Evolutionary conservation across 2,888 invertebrate species (phyloP).

Genomic region (Cephus nigrinus): DNA sequence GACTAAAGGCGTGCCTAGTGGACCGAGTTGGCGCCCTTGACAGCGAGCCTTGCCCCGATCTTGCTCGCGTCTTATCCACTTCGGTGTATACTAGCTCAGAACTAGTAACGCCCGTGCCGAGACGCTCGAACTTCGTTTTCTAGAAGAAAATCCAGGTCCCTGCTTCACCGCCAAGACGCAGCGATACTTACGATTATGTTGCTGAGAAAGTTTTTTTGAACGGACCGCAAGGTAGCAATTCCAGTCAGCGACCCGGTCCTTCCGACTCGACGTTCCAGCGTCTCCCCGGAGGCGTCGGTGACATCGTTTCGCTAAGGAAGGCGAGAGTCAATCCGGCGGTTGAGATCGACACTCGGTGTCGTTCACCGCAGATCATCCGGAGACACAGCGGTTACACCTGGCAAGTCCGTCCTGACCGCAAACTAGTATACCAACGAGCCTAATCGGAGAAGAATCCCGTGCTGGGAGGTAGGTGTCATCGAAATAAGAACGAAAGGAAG

Average conservation of each 20-base stretch:
- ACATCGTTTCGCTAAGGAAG: not conserved
- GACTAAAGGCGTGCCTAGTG: constrained; percentile 31
- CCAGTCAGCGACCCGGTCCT: not conserved
- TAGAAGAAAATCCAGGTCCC: not conserved
- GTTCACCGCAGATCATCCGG: constrained; percentile 6
- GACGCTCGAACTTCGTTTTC: not conserved
- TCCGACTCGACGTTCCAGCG: not conserved
- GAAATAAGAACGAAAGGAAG: not conserved
- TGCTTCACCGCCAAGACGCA: not conserved
- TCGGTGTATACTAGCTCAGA: not conserved
- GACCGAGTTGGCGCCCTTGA: constrained; percentile 51
- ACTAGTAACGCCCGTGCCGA: not conserved
- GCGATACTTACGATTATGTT: not conserved
- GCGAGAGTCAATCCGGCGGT: not conserved
- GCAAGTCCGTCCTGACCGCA: not conserved
- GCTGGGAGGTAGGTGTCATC: not conserved
- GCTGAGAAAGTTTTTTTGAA: not conserved
- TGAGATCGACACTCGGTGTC: not conserved
- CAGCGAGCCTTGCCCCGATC: constrained; percentile 47
- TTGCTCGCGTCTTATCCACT: constrained; percentile 14
- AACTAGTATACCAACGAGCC: not conserved
- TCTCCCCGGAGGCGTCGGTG: not conserved
- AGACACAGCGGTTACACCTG: not conserved
- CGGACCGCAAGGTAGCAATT: not conserved
- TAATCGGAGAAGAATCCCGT: not conserved